Percentiles rank a stretch among this genome's conserved stretches.
phyloP scores from a whole-genome alignment of 2,888 invertebrate genomes.

The Protonemura montana region DNA sequence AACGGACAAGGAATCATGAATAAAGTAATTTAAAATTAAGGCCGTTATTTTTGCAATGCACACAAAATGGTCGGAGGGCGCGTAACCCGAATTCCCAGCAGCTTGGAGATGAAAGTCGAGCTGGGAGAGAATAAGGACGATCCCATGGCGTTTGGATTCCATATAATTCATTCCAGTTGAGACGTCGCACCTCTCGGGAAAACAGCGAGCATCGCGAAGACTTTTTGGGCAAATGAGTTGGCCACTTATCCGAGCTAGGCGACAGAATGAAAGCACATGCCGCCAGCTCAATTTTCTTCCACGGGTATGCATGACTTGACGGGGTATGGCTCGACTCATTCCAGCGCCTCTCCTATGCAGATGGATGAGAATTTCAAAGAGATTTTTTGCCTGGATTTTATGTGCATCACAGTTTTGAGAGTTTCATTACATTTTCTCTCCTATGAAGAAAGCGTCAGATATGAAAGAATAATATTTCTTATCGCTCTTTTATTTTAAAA shows the following conservation, averaged over 20 bases:
- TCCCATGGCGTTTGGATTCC: neutral
- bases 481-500: neutral
- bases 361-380: neutral
- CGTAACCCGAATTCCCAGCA: no score
- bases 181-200: neutral
- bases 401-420: neutral
- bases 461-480: constrained; percentile 1
- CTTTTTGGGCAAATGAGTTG: neutral
- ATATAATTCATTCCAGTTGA: neutral
- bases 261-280: neutral
- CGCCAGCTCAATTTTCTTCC: neutral
- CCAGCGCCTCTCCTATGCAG: neutral
- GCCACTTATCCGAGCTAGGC: neutral
- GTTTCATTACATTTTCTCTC: neutral
- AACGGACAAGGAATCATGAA: no score
- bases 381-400: constrained; percentile 1
- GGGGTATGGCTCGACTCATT: neutral
- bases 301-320: neutral
- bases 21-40: no score
- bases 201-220: no score
- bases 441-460: neutral
- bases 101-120: neutral
- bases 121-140: neutral
- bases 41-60: no score
- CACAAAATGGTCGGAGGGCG: no score